A percentile compares a stretch with the other conserved stretches of the same genome.
Evolutionary conservation across 1,140 invertebrate genomes (phyloP).

Genomic region (Chrysoperla carnea): DNA sequence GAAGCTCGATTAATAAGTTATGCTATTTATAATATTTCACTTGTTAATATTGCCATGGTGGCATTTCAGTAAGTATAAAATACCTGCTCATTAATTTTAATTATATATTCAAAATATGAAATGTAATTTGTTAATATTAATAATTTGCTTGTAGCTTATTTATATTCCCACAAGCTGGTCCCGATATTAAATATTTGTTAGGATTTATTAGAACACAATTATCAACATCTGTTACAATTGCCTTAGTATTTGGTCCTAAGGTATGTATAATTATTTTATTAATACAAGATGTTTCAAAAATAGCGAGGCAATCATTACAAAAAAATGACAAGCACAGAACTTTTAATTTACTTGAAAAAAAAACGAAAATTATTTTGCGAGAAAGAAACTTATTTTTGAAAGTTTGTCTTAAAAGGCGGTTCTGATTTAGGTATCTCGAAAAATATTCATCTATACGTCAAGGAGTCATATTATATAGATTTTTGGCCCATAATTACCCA

Average conservation of each 20-base stretch:
- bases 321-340: neutral
- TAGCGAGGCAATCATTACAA: too few species aligned
- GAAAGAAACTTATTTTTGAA: neutral
- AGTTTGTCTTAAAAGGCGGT: too few species aligned
- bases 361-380: neutral
- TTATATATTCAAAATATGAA: neutral
- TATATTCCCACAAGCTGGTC: slow-evolving; percentile 67
- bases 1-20: slow-evolving; percentile 82
- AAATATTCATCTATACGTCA: too few species aligned
- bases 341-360: slow-evolving; percentile 1
- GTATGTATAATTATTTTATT: slow-evolving; percentile 23
- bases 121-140: neutral
- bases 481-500: too few species aligned
- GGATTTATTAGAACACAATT: slow-evolving; percentile 75
- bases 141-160: slow-evolving; percentile 43
- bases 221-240: slow-evolving; percentile 69
- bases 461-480: too few species aligned
- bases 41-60: slow-evolving; percentile 79
- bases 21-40: slow-evolving; percentile 85
- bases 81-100: neutral
- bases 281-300: too few species aligned
- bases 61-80: slow-evolving; percentile 66
- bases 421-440: too few species aligned
- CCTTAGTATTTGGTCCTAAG: slow-evolving; percentile 73
- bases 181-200: slow-evolving; percentile 74